These are phyloP conservation scores for Clarias pachynema DNA, from an alignment of 2,797 vertebrate genomes.

Conservation along the genomic window DNA sequence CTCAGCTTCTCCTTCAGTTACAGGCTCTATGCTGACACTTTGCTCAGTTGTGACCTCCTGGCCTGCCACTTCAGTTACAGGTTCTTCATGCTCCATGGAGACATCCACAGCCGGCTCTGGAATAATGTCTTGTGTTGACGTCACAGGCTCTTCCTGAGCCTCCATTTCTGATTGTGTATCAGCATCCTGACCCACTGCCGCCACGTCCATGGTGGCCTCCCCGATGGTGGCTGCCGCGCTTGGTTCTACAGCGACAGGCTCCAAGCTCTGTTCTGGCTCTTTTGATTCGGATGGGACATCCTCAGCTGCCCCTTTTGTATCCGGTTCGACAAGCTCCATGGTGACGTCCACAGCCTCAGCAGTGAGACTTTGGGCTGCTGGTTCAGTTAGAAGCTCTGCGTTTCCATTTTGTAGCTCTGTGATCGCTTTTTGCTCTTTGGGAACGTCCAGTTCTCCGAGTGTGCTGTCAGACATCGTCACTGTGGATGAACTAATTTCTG, in stretches of 20 bases:
- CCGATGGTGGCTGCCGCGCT: neutral
- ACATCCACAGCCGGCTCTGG: neutral
- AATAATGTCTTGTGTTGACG: neutral
- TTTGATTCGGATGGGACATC: neutral
- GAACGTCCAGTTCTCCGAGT: neutral
- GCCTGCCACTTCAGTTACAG: neutral
- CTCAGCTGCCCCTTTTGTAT: neutral
- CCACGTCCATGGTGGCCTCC: neutral
- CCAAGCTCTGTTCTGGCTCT: neutral
- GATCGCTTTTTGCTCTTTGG: neutral
- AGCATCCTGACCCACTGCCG: neutral
- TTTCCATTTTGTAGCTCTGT: slow-evolving; percentile 13
- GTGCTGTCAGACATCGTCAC: slow-evolving; percentile 5
- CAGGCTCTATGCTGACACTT: neutral
- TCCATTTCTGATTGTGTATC: neutral
- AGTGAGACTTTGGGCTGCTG: neutral
- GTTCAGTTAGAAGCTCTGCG: neutral
- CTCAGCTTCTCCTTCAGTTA: neutral
- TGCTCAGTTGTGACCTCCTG: neutral
- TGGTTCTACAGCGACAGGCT: neutral
- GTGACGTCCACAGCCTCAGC: neutral
- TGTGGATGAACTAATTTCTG: slow-evolving; percentile 9
- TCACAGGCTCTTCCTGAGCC: neutral
- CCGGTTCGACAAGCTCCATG: neutral
- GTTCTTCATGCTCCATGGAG: neutral